Evolutionary conservation across 2,797 vertebrate genomes (phyloP), one percentile per base, ranked within the genome.

Genomic region (Lagodon rhomboides): DNA sequence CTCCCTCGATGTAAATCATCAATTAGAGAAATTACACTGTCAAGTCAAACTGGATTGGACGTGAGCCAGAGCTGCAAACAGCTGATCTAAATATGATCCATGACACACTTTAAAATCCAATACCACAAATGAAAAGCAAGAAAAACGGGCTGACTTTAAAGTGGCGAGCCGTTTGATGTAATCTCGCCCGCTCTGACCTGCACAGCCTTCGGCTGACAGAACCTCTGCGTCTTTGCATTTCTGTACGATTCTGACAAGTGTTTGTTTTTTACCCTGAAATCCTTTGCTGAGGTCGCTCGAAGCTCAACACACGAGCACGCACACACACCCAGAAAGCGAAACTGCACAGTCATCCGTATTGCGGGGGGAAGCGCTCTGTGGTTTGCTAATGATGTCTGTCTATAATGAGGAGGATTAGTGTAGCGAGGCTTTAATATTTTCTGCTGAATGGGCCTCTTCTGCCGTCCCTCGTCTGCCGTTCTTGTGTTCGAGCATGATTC

Each of bases 361-460:
- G 72, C 61, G 74, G 79, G 74, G 80, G 75, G 84, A 91, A 85
- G 83, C 25, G 41, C 87, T 85, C 81, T 78, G 76, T 68, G 87
- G 84, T 86, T 89, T 79, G 68, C 80, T 94, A 91, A 94, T 87
- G 87, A 91, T 90, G 86, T 88, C 89, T 91, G 91, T 86, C 85
- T 89, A 81, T 91, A 91, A 94, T 91, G 87, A 92, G 83, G 60
- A 50, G 88, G 85, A 93, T 93, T 87, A 93, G 86, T 68, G 85
- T 83, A 86, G 85, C 41, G 13, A 83, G 70, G 77, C 85, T 88
- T 83, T 85, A 75, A 79, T 84, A 89, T 91, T 91, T 92, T 92
- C 85, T 91, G 87, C 85, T 90, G 80, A 93, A 87, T 87, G 80
- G 59, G 66, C 67, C 78, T 78, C 80, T 90, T 88, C 84, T 77